A percentile compares a stretch with the other conserved stretches of the same genome.
phyloP scores from a whole-genome alignment of 2,888 invertebrate genomes.

The Bimastos eiseni region DNA sequence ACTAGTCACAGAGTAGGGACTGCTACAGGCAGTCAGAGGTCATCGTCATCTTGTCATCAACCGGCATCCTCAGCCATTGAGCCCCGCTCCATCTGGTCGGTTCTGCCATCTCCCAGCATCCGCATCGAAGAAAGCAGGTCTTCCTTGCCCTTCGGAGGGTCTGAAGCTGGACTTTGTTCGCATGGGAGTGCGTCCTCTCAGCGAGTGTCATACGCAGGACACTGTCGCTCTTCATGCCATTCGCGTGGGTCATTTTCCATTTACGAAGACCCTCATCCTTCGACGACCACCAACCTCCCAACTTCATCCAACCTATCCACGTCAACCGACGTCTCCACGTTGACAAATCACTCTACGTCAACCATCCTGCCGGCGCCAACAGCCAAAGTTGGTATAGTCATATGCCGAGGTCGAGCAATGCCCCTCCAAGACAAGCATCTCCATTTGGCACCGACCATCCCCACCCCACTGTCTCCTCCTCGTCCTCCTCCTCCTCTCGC shows the following conservation, averaged over 20 bases:
- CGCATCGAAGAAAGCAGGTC: background rate
- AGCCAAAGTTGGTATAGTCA: background rate
- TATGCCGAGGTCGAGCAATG: background rate
- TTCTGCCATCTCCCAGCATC: background rate
- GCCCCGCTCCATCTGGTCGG: constrained; percentile 9
- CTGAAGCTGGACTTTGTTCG: background rate
- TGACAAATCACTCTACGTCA: background rate
- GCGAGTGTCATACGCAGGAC: background rate
- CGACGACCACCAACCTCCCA: background rate
- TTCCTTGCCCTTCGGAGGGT: background rate
- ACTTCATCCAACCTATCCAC: background rate
- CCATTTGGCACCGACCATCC: background rate
- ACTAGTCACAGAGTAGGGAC: background rate
- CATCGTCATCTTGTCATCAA: background rate
- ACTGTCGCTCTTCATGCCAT: background rate
- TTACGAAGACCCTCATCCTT: background rate
- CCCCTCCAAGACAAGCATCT: background rate
- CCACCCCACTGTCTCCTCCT: background rate
- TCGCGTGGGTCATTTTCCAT: background rate
- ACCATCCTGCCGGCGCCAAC: background rate
- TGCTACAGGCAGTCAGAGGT: background rate
- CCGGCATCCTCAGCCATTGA: background rate
- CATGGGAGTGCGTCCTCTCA: background rate
- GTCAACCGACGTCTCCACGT: background rate
- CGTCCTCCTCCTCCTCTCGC: background rate